Percentiles rank a stretch among this genome's conserved stretches.
phyloP scores from a whole-genome alignment of 2,113 vertebrate species.

The Spea multiplicata region DNA sequence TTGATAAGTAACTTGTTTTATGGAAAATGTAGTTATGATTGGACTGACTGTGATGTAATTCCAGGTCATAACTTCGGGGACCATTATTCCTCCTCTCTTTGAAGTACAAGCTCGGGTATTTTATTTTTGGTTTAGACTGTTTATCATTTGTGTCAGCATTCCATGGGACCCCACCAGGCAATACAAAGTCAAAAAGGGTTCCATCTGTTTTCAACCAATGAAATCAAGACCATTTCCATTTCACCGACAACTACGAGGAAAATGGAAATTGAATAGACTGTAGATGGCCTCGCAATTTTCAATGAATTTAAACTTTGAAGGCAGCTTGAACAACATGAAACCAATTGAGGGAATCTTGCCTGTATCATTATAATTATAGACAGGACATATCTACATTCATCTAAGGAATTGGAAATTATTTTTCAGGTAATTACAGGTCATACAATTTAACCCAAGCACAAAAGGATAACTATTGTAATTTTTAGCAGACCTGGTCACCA shows the following conservation, averaged over 20 bases:
- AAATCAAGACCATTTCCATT: slow-evolving; percentile 36
- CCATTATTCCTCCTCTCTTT: slow-evolving; percentile 35
- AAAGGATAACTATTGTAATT: background rate
- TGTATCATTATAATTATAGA: background rate
- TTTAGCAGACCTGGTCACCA: too few species aligned
- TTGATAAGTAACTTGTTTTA: slow-evolving; percentile 28
- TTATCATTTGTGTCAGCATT: slow-evolving; percentile 45
- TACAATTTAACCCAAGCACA: background rate
- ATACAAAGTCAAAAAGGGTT: slow-evolving; percentile 15
- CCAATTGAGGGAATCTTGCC: slow-evolving; percentile 7
- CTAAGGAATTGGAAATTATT: background rate
- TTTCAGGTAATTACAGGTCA: background rate
- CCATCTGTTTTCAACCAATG: slow-evolving; percentile 38
- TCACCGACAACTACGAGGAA: slow-evolving; percentile 17
- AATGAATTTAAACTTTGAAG: slow-evolving; percentile 37
- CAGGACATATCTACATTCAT: background rate
- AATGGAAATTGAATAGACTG: slow-evolving; percentile 32
- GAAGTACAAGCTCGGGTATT: slow-evolving; percentile 36
- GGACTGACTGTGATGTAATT: slow-evolving; percentile 42
- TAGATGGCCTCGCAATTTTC: slow-evolving; percentile 32
- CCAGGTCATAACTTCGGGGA: slow-evolving; percentile 30
- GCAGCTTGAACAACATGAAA: background rate
- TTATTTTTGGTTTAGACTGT: slow-evolving; percentile 30
- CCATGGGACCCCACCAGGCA: slow-evolving; percentile 34
- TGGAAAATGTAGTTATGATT: slow-evolving; percentile 29